Conservation (phyloP, 2,797 vertebrate genomes). For the Melopsittacus undulatus region DNA sequence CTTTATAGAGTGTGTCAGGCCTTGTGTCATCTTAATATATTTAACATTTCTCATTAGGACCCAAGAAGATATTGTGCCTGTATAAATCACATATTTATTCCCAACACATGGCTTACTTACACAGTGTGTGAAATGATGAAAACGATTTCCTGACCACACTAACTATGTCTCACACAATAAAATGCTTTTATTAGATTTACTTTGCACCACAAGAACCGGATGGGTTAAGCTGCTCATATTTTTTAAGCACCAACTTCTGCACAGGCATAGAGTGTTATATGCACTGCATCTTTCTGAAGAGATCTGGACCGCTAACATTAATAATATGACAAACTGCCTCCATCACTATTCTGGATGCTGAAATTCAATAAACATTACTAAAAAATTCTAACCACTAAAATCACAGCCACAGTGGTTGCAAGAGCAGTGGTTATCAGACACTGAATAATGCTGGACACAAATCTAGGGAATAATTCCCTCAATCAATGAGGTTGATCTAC, state of each 20-base stretch:
- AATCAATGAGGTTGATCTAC: not conserved
- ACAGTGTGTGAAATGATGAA: slow-evolving; percentile 21
- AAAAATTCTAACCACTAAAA: slow-evolving; percentile 41
- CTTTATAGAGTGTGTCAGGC: slow-evolving; percentile 23
- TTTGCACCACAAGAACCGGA: slow-evolving; percentile 4
- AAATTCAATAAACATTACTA: slow-evolving; percentile 47
- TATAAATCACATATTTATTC: slow-evolving; percentile 54
- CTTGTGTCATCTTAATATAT: slow-evolving; percentile 37
- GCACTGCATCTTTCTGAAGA: slow-evolving; percentile 9
- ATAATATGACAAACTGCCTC: slow-evolving; percentile 17
- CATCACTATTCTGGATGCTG: not conserved
- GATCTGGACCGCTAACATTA: not conserved
- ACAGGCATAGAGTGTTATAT: not conserved
- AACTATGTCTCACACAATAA: slow-evolving; percentile 20
- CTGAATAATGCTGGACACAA: slow-evolving; percentile 1
- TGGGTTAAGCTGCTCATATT: slow-evolving; percentile 38
- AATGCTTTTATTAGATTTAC: slow-evolving; percentile 53
- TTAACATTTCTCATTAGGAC: slow-evolving; percentile 56
- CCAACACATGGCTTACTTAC: slow-evolving; percentile 21
- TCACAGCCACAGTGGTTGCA: not conserved
- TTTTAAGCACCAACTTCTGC: not conserved
- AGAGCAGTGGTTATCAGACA: not conserved
- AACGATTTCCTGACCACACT: slow-evolving; percentile 42
- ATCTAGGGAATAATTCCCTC: not conserved
- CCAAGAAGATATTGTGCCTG: slow-evolving; percentile 36